phyloP scores from a whole-genome alignment of 2,113 vertebrate genomes.

The Sprattus sprattus region DNA sequence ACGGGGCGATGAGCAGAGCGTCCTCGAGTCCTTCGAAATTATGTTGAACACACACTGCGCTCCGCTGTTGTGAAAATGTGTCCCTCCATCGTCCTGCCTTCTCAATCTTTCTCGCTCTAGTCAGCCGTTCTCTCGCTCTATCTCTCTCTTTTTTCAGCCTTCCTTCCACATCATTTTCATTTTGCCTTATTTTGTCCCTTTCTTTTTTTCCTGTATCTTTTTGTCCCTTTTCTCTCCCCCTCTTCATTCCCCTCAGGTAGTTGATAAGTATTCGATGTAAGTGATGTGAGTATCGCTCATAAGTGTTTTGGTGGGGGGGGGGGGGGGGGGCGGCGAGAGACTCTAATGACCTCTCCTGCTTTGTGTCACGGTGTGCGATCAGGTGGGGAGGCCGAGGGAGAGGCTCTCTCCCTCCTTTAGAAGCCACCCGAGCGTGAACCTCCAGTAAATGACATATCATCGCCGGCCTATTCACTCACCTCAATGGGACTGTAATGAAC shows the following conservation, averaged over 20 bases:
- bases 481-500: conserved; percentile 7
- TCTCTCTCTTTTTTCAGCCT: neutral
- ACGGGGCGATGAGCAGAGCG: neutral
- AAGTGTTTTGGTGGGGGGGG: neutral
- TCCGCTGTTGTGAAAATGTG: neutral
- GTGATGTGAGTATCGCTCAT: neutral
- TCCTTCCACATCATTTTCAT: neutral
- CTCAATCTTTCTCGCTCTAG: neutral
- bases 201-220: neutral
- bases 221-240: neutral
- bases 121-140: neutral
- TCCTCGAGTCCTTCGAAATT: neutral
- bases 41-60: neutral
- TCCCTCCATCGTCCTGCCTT: neutral
- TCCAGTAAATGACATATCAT: neutral
- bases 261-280: too few relatives aligned
- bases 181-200: neutral
- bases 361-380: neutral
- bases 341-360: neutral
- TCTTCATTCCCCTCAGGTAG: neutral
- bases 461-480: neutral
- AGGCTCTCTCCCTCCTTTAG: neutral
- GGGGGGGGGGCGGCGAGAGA: neutral
- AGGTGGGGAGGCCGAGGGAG: neutral
- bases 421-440: neutral